Evolutionary conservation across 2,797 vertebrate species (phyloP), one percentile per base, ranked within the genome.

Genomic region (Siniperca undulata): DNA sequence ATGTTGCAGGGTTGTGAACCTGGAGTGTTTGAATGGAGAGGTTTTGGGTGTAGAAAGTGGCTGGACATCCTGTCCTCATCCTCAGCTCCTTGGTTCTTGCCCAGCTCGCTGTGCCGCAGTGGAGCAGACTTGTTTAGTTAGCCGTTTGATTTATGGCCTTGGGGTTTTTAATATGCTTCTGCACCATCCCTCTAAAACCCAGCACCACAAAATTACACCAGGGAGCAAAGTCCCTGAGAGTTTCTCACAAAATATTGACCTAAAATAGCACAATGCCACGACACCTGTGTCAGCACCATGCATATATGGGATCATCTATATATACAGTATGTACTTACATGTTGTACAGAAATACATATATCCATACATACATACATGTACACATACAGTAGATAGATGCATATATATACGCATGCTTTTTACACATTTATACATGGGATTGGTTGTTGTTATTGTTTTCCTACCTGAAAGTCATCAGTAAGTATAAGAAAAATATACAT

Each of bases 171-270:
- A 93, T 91, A 78, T 82, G 86, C 88, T 85, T 83, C 84, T 83
- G 81, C 86, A 59, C 84, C 69, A 80, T 88, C 89, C 82, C 81
- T 92, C 88, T 88, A 73, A 82, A 87, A 88, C 68, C 87, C 77
- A 78, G 81, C 80, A 83, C 91, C 93, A 81, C 92, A 93, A 93
- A 93, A 95, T 94, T 92, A 93, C 86, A 91, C 89, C 44, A 65
- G 77, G 17, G 66, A 90, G 76, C 74, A 82, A 83, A 89, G 71
- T 88, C 74, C 46, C 75, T 78, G 50, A 71, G 84, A 75, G 77
- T 90, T 89, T 92, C 88, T 93, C 91, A 90, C 90, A 89, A 91
- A 91, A 89, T 84, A 86, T 85, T 84, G 84, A 87, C 88, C 79
- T 61, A 86, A 91, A 94, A 94, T 93, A 94, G 91, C 69, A 71